Percentiles rank a stretch among this genome's conserved stretches.
Evolutionary conservation across 1,140 invertebrate genomes (phyloP).

Genomic region (Anoplolepis gracilipes): DNA sequence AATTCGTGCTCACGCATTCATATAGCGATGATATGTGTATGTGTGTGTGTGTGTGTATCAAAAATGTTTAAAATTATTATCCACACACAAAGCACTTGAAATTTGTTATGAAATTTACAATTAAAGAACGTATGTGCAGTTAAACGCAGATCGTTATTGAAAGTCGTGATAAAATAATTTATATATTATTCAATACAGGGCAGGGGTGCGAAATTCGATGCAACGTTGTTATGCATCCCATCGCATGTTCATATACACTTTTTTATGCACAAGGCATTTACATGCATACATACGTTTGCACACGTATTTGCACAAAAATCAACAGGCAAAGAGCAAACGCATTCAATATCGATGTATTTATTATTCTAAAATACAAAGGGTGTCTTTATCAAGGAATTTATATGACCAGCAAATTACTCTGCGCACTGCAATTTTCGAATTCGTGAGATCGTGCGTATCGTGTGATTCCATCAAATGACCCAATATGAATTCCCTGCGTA

Average conservation of each 20-base stretch:
- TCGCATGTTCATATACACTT: not conserved
- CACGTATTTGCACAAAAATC: not conserved
- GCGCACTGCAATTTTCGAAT: constrained; percentile 29
- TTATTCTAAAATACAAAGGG: not conserved
- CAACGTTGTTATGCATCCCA: not conserved
- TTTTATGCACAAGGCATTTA: not conserved
- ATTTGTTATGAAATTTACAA: not conserved
- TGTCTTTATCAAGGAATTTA: constrained; percentile 42
- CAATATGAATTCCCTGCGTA: constrained; percentile 58
- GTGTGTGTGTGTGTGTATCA: too few species aligned
- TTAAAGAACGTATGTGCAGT: not conserved
- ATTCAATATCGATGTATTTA: not conserved
- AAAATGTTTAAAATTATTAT: not conserved
- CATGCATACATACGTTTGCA: too few species aligned
- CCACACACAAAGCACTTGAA: not conserved
- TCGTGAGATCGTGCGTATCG: not conserved
- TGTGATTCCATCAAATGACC: constrained; percentile 37
- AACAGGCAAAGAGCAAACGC: not conserved
- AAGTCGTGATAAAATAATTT: not conserved
- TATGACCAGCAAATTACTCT: not conserved
- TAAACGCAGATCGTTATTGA: not conserved
- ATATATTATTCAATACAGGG: not conserved
- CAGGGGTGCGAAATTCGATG: not conserved
- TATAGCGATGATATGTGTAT: not conserved
- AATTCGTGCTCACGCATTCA: not conserved